Evolutionary conservation across 2,888 invertebrate genomes (phyloP).

Genomic region (Amiota minor): DNA sequence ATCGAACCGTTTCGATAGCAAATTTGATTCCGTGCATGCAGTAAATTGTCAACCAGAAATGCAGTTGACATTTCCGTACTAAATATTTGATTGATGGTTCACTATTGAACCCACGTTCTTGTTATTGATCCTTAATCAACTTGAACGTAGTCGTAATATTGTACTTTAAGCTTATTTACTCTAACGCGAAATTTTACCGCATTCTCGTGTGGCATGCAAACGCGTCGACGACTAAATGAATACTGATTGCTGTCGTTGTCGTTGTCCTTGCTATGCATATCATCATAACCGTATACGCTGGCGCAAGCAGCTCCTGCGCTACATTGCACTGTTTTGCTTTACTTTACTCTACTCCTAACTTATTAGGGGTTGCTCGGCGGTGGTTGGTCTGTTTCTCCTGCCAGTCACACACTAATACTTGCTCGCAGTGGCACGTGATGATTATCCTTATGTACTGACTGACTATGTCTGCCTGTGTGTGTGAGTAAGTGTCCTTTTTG

Average conservation of each 20-base stretch:
- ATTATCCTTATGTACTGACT: constrained; percentile 37
- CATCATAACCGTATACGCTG: constrained; percentile 28
- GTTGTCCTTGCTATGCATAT: not conserved
- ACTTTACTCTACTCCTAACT: too few relatives aligned
- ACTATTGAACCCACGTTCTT: not conserved
- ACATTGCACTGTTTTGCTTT: not conserved
- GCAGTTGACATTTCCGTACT: constrained; percentile 70
- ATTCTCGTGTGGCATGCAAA: constrained; percentile 43
- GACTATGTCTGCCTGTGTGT: constrained; percentile 39
- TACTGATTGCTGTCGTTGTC: constrained; percentile 52
- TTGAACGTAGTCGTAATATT: not conserved
- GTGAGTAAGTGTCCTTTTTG: constrained; percentile 32
- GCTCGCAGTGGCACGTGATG: constrained; percentile 41
- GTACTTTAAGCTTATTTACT: not conserved
- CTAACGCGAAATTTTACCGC: not conserved
- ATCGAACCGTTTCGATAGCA: constrained; percentile 47
- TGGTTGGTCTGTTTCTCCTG: constrained; percentile 72
- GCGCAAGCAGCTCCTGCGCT: constrained; percentile 31
- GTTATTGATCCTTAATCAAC: not conserved
- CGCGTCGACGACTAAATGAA: constrained; percentile 61
- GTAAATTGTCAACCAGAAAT: constrained; percentile 71
- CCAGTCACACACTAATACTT: constrained; percentile 53
- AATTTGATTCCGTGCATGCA: constrained; percentile 67
- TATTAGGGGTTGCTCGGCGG: constrained; percentile 70
- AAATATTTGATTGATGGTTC: not conserved